These are phyloP conservation scores for Tridacna gigas DNA, from an alignment of 2,888 invertebrate species.

Conservation along the genomic window DNA sequence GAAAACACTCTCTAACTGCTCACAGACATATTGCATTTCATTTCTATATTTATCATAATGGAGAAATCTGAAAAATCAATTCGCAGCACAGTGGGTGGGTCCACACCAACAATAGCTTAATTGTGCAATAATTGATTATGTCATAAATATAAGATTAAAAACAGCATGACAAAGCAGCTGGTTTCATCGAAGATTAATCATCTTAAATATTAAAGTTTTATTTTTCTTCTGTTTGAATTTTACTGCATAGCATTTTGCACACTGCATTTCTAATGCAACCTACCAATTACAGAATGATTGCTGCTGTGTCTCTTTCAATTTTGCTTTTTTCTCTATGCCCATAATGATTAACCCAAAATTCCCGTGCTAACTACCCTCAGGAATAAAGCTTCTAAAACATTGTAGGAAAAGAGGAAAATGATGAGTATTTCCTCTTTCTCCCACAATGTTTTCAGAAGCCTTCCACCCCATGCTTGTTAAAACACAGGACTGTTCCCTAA, in stretches of 20 bases:
- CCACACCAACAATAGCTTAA: background rate
- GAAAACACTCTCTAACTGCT: too few relatives aligned
- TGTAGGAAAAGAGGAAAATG: background rate
- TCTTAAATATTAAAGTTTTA: too few relatives aligned
- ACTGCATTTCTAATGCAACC: too few relatives aligned
- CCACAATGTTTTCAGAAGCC: background rate
- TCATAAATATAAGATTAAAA: constrained; percentile 1
- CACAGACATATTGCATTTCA: too few relatives aligned
- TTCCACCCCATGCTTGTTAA: too few relatives aligned
- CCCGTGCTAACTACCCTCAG: background rate
- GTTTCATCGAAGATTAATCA: background rate
- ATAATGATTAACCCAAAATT: background rate
- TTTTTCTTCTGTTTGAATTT: too few relatives aligned
- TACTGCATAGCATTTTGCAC: too few relatives aligned
- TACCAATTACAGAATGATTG: too few relatives aligned
- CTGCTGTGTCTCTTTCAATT: too few relatives aligned
- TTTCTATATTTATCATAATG: background rate
- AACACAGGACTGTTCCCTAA: too few relatives aligned
- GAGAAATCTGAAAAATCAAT: background rate
- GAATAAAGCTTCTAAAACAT: background rate
- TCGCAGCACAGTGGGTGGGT: background rate
- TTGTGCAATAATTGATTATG: background rate
- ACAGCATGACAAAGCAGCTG: constrained; percentile 1
- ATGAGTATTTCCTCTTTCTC: background rate
- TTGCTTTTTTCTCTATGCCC: too few relatives aligned